Conservation (phyloP, 2,113 vertebrate species). For the Aplodontia rufa region DNA sequence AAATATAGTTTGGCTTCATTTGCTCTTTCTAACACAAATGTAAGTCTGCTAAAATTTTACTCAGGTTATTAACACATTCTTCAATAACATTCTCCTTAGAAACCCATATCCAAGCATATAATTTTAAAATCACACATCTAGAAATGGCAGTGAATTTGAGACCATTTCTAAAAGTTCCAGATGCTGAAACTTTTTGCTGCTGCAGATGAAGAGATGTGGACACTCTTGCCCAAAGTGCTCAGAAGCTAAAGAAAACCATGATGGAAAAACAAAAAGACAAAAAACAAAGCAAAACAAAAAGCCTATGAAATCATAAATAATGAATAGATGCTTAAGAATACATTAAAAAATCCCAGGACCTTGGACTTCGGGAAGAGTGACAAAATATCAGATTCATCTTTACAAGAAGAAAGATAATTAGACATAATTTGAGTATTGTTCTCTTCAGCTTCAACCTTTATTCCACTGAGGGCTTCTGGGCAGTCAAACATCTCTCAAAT, state of each 20-base stretch:
- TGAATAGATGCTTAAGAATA: slow-evolving; percentile 91
- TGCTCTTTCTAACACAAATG: slow-evolving; percentile 71
- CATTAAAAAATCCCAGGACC: slow-evolving; percentile 94
- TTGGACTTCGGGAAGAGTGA: slow-evolving; percentile 86
- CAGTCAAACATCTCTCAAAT: slow-evolving; percentile 89
- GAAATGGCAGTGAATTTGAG: slow-evolving; percentile 81
- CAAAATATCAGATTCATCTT: slow-evolving; percentile 84
- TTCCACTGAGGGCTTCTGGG: slow-evolving; percentile 92
- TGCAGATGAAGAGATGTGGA: slow-evolving; percentile 90
- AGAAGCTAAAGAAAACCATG: slow-evolving; percentile 94
- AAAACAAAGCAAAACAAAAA: slow-evolving; percentile 91
- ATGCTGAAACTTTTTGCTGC: slow-evolving; percentile 93
- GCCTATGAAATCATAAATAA: slow-evolving; percentile 94
- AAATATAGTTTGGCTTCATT: slow-evolving; percentile 84
- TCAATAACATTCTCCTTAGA: slow-evolving; percentile 46
- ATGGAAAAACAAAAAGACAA: slow-evolving; percentile 92
- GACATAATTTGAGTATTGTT: slow-evolving; percentile 92
- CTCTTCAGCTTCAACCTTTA: slow-evolving; percentile 84
- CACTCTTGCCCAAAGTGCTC: slow-evolving; percentile 37
- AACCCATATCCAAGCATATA: slow-evolving; percentile 88
- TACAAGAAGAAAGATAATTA: slow-evolving; percentile 82
- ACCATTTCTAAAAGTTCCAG: slow-evolving; percentile 92
- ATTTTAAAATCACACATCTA: slow-evolving; percentile 82
- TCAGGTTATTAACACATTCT: slow-evolving; percentile 45
- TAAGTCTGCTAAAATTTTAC: slow-evolving; percentile 77